These are phyloP conservation scores for Lasioglossum lativentre DNA, from an alignment of 2,888 invertebrate species.

Conservation along the genomic window DNA sequence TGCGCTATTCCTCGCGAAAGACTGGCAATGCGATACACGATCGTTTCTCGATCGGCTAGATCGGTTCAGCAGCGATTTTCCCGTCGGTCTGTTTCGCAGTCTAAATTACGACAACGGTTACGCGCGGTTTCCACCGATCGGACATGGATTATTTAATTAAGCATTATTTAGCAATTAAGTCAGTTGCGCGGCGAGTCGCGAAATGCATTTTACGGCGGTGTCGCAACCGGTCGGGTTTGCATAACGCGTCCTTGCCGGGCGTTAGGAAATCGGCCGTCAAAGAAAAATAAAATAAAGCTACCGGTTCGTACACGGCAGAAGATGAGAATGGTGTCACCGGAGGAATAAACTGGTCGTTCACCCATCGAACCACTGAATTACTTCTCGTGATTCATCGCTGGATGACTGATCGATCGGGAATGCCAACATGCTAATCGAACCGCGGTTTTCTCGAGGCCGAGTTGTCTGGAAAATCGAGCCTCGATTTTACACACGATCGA, in stretches of 20 bases:
- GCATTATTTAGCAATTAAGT: conserved; percentile 43
- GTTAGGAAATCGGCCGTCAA: background rate
- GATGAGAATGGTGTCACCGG: conserved; percentile 5
- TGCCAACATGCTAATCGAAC: background rate
- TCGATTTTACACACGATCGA: background rate
- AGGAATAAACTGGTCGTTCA: background rate
- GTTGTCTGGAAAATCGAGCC: conserved; percentile 3
- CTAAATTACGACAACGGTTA: conserved; percentile 23
- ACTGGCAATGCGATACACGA: background rate
- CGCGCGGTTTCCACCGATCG: conserved; percentile 18
- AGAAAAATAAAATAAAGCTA: background rate
- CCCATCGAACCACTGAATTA: background rate
- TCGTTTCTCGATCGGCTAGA: conserved; percentile 4
- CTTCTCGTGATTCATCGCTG: background rate
- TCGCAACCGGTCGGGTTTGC: conserved; percentile 27
- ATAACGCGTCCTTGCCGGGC: conserved; percentile 27
- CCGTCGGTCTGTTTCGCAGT: background rate
- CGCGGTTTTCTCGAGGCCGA: background rate
- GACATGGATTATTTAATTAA: conserved; percentile 38
- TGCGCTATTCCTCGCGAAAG: background rate
- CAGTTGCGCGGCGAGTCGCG: conserved; percentile 8
- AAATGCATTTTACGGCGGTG: conserved; percentile 28
- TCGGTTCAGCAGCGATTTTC: conserved; percentile 11
- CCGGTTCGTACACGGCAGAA: background rate
- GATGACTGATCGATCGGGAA: conserved; percentile 6